phyloP scores from a whole-genome alignment of 2,888 invertebrate genomes.

The Ditula angustiorana region DNA sequence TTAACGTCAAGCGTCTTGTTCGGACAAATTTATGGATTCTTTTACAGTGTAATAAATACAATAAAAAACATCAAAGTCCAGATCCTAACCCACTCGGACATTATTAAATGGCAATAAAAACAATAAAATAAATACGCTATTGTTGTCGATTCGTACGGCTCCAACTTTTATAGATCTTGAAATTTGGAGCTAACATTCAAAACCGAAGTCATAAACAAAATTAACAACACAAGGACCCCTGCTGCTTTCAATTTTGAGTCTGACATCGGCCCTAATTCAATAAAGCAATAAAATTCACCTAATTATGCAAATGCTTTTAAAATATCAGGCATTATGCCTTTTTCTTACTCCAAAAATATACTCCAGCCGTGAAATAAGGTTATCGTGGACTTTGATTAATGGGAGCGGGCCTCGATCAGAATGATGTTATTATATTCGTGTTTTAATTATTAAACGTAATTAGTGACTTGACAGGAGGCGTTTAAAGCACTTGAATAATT shows the following conservation, averaged over 20 bases:
- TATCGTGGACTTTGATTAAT: slow-evolving; percentile 74
- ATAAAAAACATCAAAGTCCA: slow-evolving; percentile 52
- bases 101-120: slow-evolving; percentile 68
- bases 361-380: slow-evolving; percentile 70
- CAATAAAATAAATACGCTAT: slow-evolving; percentile 78
- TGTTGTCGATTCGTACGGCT: slow-evolving; percentile 74
- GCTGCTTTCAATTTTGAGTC: slow-evolving; percentile 84
- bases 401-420: slow-evolving; percentile 57
- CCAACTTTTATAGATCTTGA: slow-evolving; percentile 78
- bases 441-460: slow-evolving; percentile 66
- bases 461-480: slow-evolving; percentile 59
- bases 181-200: slow-evolving; percentile 80
- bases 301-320: slow-evolving; percentile 84
- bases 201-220: slow-evolving; percentile 84
- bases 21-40: slow-evolving; percentile 27
- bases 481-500: slow-evolving; percentile 34
- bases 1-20: slow-evolving; percentile 36
- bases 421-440: slow-evolving; percentile 69
- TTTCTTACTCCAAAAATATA: slow-evolving; percentile 75
- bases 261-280: slow-evolving; percentile 85
- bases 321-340: slow-evolving; percentile 78
- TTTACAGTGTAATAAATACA: slow-evolving; percentile 36
- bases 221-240: slow-evolving; percentile 83
- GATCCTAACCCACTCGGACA: slow-evolving; percentile 47
- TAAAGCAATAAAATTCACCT: slow-evolving; percentile 86